Base-by-base conservation (phyloP, 2,888 invertebrate genomes). In the Scaptomyza flava region DNA sequence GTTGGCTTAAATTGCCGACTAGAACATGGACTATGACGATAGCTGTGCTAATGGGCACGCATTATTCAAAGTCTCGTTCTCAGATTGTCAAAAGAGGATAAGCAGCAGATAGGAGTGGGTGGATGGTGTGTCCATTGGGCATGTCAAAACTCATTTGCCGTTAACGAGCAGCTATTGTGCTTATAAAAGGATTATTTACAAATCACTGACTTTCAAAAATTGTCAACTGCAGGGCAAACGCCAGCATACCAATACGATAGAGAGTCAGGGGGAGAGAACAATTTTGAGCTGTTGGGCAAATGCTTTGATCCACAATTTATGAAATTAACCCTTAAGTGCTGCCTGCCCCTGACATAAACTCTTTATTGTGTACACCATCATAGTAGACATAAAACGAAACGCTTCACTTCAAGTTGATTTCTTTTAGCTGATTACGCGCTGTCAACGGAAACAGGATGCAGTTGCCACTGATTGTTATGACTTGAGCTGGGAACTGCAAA, bases 101-200 rank as follows among this genome's bases (percentile, higher is more conserved):
- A 69, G 69, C 68, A 69, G 66, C 68, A 63, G 58, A 36, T 42
- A 14, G 38, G 11, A 4, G 53, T 30, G 47, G 31, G 47, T 42
- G 54, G 61, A 52, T 78, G 78, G 20, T 38, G 14, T 41, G 43
- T 77, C 76, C 81, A 84, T 65, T 84, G 81, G 76, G 68, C 85
- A 87, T 82, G 87, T 87, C 81, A 83, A 87, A 83, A 83, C 87
- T 83, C 82, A 83, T 83, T 83, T 87, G 85, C 87, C 85, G 77
- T 90, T 90, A 90, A 90, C 90, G 89, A 90, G 89, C 87, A 79
- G 74, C 87, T 80, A 90, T 90, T 90, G 90, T 90, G 85, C 81
- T 74, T 80, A 87, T 90, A 90, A 90, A 90, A 89, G 90, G 90
- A 90, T 90, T 90, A 90, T 89, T 89, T 87, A 89, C 90, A 90